A percentile compares a stretch with the other conserved stretches of the same genome.
phyloP scores from a whole-genome alignment of 2,888 invertebrate species.

The Liopterus haemorrhoidalis region DNA sequence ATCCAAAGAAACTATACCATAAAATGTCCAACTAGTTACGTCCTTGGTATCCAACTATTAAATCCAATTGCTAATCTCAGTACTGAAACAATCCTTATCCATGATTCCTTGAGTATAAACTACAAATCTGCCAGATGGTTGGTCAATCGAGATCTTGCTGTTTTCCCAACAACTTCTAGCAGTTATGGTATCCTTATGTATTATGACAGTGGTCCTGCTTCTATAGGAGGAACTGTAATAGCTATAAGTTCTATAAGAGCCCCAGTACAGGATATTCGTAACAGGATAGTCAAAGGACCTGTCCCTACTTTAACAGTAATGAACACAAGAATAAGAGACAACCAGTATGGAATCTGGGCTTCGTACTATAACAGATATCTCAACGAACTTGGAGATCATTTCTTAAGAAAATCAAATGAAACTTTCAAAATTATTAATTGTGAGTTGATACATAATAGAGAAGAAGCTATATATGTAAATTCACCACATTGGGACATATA shows the following conservation, averaged over 20 bases:
- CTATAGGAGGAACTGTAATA: constrained; percentile 76
- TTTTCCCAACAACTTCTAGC: constrained; percentile 84
- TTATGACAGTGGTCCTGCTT: constrained; percentile 71
- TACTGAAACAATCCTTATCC: constrained; percentile 73
- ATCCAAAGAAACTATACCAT: constrained; percentile 56
- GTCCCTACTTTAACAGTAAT: constrained; percentile 68
- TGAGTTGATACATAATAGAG: constrained; percentile 71
- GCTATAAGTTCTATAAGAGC: constrained; percentile 69
- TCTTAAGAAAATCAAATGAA: constrained; percentile 81
- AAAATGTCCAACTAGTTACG: constrained; percentile 73
- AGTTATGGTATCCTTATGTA: constrained; percentile 74
- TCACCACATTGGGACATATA: constrained; percentile 84
- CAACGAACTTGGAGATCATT: constrained; percentile 80
- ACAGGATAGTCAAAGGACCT: constrained; percentile 70
- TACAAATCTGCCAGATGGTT: constrained; percentile 66
- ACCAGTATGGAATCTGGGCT: constrained; percentile 73
- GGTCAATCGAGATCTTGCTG: constrained; percentile 73
- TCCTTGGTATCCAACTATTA: constrained; percentile 81
- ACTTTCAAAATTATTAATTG: constrained; percentile 73
- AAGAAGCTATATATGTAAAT: constrained; percentile 75
- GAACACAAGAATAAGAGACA: constrained; percentile 71
- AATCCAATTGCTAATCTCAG: constrained; percentile 87
- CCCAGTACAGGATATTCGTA: constrained; percentile 66
- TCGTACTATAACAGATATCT: constrained; percentile 84
- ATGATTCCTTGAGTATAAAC: constrained; percentile 67